phyloP scores from a whole-genome alignment of 2,888 invertebrate species.

The Ypsolopha sequella region DNA sequence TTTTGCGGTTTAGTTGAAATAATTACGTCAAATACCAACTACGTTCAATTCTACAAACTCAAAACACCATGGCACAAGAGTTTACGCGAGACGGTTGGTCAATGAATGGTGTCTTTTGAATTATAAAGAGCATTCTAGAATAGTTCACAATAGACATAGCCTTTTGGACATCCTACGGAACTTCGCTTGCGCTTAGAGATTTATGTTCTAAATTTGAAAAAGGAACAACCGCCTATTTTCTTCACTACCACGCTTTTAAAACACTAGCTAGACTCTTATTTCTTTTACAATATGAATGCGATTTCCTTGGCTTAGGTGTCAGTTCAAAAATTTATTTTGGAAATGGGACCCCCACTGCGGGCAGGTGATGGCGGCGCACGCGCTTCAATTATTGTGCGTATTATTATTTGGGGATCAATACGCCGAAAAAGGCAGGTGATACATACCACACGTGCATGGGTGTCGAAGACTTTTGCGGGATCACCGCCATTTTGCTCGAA shows the following conservation, averaged over 20 bases:
- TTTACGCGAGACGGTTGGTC: no score
- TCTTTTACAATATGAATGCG: no score
- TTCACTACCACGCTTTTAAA: no score
- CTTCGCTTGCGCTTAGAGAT: background rate
- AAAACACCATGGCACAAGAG: no score
- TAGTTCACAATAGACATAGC: background rate
- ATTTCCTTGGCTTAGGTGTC: no score
- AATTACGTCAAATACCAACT: no score
- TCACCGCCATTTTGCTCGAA: no score
- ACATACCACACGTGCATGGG: no score
- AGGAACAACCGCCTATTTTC: constrained; percentile 6
- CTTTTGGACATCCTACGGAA: background rate
- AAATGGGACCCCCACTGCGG: constrained; percentile 36
- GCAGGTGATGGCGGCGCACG: constrained; percentile 44
- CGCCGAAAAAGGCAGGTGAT: background rate
- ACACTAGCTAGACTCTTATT: no score
- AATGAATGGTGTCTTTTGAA: background rate
- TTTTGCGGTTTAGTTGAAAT: no score
- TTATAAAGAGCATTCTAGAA: background rate
- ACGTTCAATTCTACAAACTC: no score
- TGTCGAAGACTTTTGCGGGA: no score
- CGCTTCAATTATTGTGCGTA: constrained; percentile 23
- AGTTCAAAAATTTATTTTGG: constrained; percentile 29
- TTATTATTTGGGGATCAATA: constrained; percentile 10
- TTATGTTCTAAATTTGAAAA: background rate